phyloP scores from a whole-genome alignment of 2,113 vertebrate species.

The Okapia johnstoni region DNA sequence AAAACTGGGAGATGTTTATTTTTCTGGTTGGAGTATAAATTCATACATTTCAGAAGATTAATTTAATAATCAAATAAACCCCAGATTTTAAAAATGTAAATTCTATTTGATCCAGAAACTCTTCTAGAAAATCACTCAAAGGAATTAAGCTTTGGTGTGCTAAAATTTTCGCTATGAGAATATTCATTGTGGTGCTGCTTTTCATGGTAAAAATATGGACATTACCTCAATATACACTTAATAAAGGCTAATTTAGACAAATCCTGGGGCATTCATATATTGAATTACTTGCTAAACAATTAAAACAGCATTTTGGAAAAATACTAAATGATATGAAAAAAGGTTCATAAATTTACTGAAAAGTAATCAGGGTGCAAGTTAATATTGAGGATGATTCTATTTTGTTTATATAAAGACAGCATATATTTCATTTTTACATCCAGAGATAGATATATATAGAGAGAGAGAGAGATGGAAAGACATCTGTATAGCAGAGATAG shows the following conservation, averaged over 20 bases:
- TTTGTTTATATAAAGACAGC: not conserved
- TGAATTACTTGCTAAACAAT: not conserved
- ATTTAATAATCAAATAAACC: not conserved
- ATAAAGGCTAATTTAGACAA: not conserved
- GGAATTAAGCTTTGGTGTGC: not conserved
- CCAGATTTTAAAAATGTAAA: not conserved
- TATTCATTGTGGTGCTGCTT: not conserved
- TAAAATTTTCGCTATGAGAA: not conserved
- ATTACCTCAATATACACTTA: not conserved
- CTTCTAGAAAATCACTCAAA: not conserved
- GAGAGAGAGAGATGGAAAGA: not conserved
- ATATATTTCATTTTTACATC: not conserved
- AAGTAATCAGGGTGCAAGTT: not conserved
- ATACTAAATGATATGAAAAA: not conserved
- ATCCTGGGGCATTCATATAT: not conserved
- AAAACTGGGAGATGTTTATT: not conserved
- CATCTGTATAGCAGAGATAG: not conserved
- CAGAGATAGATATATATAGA: not conserved
- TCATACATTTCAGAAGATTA: not conserved
- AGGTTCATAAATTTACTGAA: not conserved
- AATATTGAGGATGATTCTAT: not conserved
- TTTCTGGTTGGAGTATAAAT: not conserved
- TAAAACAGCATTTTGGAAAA: not conserved
- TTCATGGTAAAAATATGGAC: not conserved
- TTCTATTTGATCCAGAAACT: not conserved